A percentile compares a stretch with the other conserved stretches of the same genome.
These are phyloP conservation scores for Coleophora deauratella DNA, from an alignment of 2,888 invertebrate species.

Conservation along the genomic window DNA sequence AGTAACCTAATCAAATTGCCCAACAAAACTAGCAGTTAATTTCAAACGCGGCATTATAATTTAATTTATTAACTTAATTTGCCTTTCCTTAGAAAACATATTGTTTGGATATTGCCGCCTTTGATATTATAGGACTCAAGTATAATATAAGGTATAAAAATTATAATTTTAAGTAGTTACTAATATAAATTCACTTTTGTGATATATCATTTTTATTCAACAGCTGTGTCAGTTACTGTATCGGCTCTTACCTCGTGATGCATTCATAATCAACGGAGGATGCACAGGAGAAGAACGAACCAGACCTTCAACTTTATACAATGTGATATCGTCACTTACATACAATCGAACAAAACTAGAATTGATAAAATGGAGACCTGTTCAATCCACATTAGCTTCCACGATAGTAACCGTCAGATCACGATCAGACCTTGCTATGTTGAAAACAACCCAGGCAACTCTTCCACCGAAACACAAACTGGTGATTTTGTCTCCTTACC, in stretches of 20 bases:
- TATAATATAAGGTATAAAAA: too few relatives aligned
- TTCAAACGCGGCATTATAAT: too few relatives aligned
- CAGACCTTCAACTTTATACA: conserved; percentile 21
- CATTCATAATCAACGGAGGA: conserved; percentile 27
- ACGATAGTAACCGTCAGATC: conserved; percentile 25
- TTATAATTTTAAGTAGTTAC: neutral
- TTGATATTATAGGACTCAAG: too few relatives aligned
- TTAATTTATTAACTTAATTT: too few relatives aligned
- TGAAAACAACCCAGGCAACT: conserved; percentile 19
- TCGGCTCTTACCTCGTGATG: conserved; percentile 19
- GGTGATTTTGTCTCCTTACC: conserved; percentile 27
- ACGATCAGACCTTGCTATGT: conserved; percentile 21
- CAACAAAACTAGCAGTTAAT: too few relatives aligned
- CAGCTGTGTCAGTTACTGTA: conserved; percentile 25
- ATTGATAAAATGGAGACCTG: conserved; percentile 25
- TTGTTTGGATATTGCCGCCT: too few relatives aligned
- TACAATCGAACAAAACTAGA: conserved; percentile 16
- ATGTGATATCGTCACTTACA: conserved; percentile 20
- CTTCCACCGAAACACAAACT: conserved; percentile 25
- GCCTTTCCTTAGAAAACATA: too few relatives aligned
- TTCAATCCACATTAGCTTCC: conserved; percentile 14
- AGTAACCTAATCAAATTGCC: too few relatives aligned
- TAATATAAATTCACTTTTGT: neutral
- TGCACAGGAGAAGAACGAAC: conserved; percentile 5
- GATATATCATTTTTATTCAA: conserved; percentile 6